Evolutionary conservation across 2,888 invertebrate species (phyloP), one percentile per base, ranked within the genome.

Genomic region (Tachina grossa): DNA sequence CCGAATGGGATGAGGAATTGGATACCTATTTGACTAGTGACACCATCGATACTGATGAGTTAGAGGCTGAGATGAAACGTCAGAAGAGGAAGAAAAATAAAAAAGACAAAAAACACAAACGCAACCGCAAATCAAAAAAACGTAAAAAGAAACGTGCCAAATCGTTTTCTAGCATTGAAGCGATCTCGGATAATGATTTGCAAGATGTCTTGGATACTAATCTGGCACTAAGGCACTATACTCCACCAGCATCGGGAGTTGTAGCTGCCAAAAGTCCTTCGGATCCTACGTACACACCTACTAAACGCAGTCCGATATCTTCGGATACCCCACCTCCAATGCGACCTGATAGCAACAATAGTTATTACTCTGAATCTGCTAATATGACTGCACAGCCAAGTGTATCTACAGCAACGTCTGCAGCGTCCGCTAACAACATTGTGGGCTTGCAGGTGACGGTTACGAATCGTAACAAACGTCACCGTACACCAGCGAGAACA

Each of bases 111-210:
- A 95, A 95, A 89, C 96, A 96, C 63, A 96, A 96, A 90, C 95
- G 96, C 91, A 96, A 95, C 92, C 96, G 96, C 91, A 95, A 96
- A 87, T 94, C 95, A 59, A 95, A 95, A 89, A 96, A 95, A 78
- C 92, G 93, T 84, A 96, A 95, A 91, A 93, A 94, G 55, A 94
- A 95, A 91, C 95, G 95, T 69, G 93, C 94, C 79, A 95, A 96
- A 53, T 94, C 95, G 72, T 95, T 95, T 81, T 94, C 95, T 0
- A 96, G 96, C 89, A 93, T 96, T 87, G 95, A 95, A 90, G 95
- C 95, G 87, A 93, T 95, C 74, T 95, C 95, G 22, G 94, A 94
- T 49, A 94, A 94, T 87, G 94, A 92, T 79, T 87, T 92, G 53
- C 91, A 91, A 66, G 87, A 85, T 45, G 87, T 88, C 22, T 65